A percentile compares a stretch with the other conserved stretches of the same genome.
Conservation (phyloP, 2,888 invertebrate genomes). For the Acleris sparsana region DNA sequence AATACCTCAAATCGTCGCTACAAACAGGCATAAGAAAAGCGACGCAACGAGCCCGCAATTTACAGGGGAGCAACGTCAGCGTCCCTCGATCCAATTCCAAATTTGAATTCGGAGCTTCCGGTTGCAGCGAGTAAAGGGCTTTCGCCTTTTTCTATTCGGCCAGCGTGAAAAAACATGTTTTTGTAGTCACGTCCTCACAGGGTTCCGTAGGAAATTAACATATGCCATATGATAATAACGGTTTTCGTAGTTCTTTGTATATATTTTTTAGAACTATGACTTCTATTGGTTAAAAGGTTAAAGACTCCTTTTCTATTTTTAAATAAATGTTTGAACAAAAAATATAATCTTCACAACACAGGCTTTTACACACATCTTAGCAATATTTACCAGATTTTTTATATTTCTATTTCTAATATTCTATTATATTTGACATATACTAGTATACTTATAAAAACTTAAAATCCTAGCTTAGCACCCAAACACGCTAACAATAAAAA, state of each 20-base stretch:
- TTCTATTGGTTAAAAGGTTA: too few relatives aligned
- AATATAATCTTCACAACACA: too few relatives aligned
- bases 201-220: background rate
- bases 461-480: too few relatives aligned
- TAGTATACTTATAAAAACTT: too few relatives aligned
- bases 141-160: conserved; percentile 4
- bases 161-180: conserved; percentile 4
- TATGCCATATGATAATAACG: background rate
- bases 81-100: conserved; percentile 26
- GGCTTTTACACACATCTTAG: too few relatives aligned
- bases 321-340: too few relatives aligned
- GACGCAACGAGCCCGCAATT: conserved; percentile 4
- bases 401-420: too few relatives aligned
- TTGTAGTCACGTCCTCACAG: background rate
- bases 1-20: background rate
- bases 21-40: conserved; percentile 1
- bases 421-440: too few relatives aligned
- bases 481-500: too few relatives aligned
- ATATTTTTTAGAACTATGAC: too few relatives aligned
- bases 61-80: conserved; percentile 13
- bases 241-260: background rate
- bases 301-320: too few relatives aligned
- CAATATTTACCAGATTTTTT: too few relatives aligned
- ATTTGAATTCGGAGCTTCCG: conserved; percentile 31
- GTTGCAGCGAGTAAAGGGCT: conserved; percentile 17